Conservation (phyloP, 2,797 vertebrate genomes). For the Jordanella pulchra region DNA sequence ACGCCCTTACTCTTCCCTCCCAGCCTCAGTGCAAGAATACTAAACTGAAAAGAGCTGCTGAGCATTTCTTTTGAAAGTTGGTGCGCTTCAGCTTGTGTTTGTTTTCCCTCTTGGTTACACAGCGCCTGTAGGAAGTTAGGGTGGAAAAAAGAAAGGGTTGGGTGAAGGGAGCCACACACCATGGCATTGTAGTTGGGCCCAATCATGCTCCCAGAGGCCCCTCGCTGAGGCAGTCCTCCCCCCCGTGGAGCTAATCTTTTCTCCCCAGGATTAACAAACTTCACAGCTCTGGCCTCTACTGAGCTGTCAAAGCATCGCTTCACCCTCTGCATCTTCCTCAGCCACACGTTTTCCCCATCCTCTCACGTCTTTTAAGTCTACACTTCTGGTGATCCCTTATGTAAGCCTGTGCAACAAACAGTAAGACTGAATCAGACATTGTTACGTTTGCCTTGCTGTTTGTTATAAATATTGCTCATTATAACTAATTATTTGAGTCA, state of each 20-base stretch:
- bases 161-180: constrained; percentile 25
- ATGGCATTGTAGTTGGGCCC: constrained; percentile 48
- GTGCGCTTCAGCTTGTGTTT: constrained; percentile 18
- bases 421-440: not conserved
- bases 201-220: constrained; percentile 54
- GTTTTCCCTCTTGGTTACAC: constrained; percentile 49
- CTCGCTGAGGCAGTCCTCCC: constrained; percentile 48
- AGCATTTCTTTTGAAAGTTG: constrained; percentile 35
- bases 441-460: not conserved
- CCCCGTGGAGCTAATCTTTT: constrained; percentile 78
- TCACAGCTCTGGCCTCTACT: constrained; percentile 74
- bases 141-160: constrained; percentile 6
- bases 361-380: constrained; percentile 12
- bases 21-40: constrained; percentile 31
- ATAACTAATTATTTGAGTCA: not conserved
- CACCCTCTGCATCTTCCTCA: constrained; percentile 27
- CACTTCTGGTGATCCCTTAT: constrained; percentile 8
- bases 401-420: constrained; percentile 1
- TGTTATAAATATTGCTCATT: not conserved
- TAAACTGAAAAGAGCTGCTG: constrained; percentile 39
- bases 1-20: constrained; percentile 14
- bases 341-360: constrained; percentile 3
- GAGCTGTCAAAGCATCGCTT: constrained; percentile 62
- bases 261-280: constrained; percentile 78
- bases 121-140: constrained; percentile 29